These are phyloP conservation scores for Lateolabrax maculatus DNA, from an alignment of 2,797 vertebrate species.

Conservation along the genomic window DNA sequence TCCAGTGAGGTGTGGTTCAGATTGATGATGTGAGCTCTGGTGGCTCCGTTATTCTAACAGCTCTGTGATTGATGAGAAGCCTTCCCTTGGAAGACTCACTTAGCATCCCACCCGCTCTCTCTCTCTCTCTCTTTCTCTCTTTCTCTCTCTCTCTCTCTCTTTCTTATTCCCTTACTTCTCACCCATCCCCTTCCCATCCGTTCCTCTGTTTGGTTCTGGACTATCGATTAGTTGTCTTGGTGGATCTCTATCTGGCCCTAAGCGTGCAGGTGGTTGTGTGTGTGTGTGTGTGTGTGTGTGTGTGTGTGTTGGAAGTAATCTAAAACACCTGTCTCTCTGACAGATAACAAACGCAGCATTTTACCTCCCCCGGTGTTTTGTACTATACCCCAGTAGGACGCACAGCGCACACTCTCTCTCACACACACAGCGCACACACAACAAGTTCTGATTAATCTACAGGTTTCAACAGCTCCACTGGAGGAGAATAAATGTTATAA, in stretches of 20 bases:
- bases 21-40: slow-evolving; percentile 76
- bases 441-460: slow-evolving; percentile 71
- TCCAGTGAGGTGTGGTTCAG: slow-evolving; percentile 62
- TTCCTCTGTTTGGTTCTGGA: slow-evolving; percentile 68
- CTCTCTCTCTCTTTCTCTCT: slow-evolving; percentile 26
- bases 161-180: slow-evolving; percentile 29
- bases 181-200: slow-evolving; percentile 54
- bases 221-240: slow-evolving; percentile 88
- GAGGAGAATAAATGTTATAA: slow-evolving; percentile 67
- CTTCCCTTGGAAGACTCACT: slow-evolving; percentile 83
- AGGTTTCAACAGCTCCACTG: slow-evolving; percentile 57
- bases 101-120: slow-evolving; percentile 67
- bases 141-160: slow-evolving; percentile 12
- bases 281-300: slow-evolving; percentile 42
- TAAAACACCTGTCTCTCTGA: slow-evolving; percentile 85
- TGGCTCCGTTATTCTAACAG: slow-evolving; percentile 84
- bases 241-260: slow-evolving; percentile 80
- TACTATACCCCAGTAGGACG: slow-evolving; percentile 69
- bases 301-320: slow-evolving; percentile 79
- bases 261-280: slow-evolving; percentile 47
- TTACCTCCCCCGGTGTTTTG: slow-evolving; percentile 81
- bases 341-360: slow-evolving; percentile 86
- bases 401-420: slow-evolving; percentile 33
- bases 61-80: slow-evolving; percentile 85
- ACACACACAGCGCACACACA: slow-evolving; percentile 38